phyloP scores from a whole-genome alignment of 2,113 vertebrate genomes.

The Marmota monax region DNA sequence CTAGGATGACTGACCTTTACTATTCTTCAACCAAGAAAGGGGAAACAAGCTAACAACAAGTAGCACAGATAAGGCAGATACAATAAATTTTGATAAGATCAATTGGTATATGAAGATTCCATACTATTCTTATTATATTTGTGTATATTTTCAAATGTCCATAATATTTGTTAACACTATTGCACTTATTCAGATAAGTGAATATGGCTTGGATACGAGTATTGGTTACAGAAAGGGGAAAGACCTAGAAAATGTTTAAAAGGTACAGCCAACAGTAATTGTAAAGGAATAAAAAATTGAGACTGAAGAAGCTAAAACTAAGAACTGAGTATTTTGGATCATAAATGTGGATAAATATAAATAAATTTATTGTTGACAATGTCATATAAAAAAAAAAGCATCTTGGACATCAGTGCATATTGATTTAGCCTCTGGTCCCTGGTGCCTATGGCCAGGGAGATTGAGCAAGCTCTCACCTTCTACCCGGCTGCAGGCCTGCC shows the following conservation, averaged over 20 bases:
- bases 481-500: background rate
- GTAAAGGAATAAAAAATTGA: background rate
- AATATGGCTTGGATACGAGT: background rate
- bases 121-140: background rate
- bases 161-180: background rate
- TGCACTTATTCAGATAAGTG: background rate
- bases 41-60: background rate
- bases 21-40: background rate
- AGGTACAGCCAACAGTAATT: background rate
- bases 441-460: background rate
- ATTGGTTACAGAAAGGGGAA: background rate
- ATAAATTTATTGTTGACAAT: background rate
- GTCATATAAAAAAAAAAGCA: background rate
- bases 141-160: conserved; percentile 11
- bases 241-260: background rate
- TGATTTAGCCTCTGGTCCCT: background rate
- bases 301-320: background rate
- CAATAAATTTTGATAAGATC: background rate
- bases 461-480: background rate
- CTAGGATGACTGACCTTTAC: background rate
- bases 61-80: background rate
- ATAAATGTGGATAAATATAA: background rate
- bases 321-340: background rate
- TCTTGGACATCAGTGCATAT: background rate
- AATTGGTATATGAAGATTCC: background rate